These are phyloP conservation scores for Torymus texanus DNA, from an alignment of 2,888 invertebrate genomes.

Conservation along the genomic window DNA sequence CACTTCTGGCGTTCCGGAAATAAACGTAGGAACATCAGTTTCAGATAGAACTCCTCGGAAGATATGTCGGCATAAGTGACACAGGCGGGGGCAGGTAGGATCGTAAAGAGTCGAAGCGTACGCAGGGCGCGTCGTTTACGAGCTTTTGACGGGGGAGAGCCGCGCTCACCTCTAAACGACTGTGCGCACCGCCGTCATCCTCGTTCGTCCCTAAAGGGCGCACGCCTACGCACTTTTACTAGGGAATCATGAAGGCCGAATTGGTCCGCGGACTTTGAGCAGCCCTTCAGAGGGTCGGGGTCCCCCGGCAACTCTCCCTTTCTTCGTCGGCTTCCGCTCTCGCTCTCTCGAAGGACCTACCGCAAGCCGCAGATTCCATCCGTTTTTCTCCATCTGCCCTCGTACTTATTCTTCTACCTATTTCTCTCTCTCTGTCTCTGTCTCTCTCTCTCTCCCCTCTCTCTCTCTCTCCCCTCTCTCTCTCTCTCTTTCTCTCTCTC, in stretches of 20 bases:
- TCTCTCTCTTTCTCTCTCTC: constrained; percentile 12
- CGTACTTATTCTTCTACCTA: too few species aligned
- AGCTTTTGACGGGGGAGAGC: constrained; percentile 42
- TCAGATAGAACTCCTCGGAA: too few species aligned
- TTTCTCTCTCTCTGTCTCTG: too few species aligned
- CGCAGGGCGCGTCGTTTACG: constrained; percentile 47
- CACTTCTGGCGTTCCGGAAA: too few species aligned
- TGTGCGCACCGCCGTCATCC: not conserved
- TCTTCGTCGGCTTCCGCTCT: not conserved
- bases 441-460: too few species aligned
- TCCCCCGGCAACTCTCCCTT: constrained; percentile 7
- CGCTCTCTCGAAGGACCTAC: constrained; percentile 1
- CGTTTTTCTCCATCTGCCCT: not conserved
- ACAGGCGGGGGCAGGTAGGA: not conserved
- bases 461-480: too few species aligned
- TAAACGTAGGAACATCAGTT: too few species aligned
- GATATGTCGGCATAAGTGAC: not conserved
- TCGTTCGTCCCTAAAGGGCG: constrained; percentile 72
- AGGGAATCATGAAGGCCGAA: constrained; percentile 70
- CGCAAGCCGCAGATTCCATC: not conserved
- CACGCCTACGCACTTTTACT: constrained; percentile 75
- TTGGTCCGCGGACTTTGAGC: constrained; percentile 60
- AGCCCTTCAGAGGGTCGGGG: constrained; percentile 61
- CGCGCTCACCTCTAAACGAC: constrained; percentile 9
- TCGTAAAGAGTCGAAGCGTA: constrained; percentile 23